Evolutionary conservation across 1,140 invertebrate genomes (phyloP), one percentile per base, ranked within the genome.

Genomic region (Microplitis demolitor): DNA sequence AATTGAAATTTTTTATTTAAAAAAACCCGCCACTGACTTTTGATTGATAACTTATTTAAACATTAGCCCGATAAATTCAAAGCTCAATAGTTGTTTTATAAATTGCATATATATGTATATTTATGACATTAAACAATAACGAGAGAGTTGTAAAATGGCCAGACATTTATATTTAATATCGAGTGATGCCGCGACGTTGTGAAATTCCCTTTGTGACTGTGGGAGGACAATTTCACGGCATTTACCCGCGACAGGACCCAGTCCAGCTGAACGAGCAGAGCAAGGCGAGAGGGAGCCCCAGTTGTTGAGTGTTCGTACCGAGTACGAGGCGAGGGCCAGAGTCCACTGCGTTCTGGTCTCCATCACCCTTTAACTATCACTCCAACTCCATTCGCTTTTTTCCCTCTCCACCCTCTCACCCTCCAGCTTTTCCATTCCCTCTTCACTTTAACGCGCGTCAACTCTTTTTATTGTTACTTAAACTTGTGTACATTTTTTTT

Each of bases 171-270:
- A 84, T 84, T 83, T 83, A 45, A 45, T 76, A 83, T 78, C 75
- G 82, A 75, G 74, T 78, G 80, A 13, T 31, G 45, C 45, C 16
- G 24, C 24, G 31, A 54, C 62, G 34, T 24, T 14, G 79, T 78
- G 81, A 82, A 82, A 58, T 84, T 85, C 81, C 74, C 82, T 86
- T 87, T 87, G 84, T 85, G 82, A 83, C 81, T 81, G 78, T 74
- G 77, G 78, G 75, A 85, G 82, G 84, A 85, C 85, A 85, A 86
- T 87, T 86, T 87, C 81, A 85, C 82, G 82, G 84, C 82, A 84
- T 86, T 85, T 86, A 85, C 81, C 67, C 76, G 82, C 80, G 78
- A 82, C 80, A 81, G 77, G 75, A 72, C 77, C 61, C 73, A 73
- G 76, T 77, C 73, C 76, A 76, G 63, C 74, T 70, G 79, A 74